Base-by-base conservation (phyloP, 2,888 invertebrate species). In the Microplitis deprimator region DNA sequence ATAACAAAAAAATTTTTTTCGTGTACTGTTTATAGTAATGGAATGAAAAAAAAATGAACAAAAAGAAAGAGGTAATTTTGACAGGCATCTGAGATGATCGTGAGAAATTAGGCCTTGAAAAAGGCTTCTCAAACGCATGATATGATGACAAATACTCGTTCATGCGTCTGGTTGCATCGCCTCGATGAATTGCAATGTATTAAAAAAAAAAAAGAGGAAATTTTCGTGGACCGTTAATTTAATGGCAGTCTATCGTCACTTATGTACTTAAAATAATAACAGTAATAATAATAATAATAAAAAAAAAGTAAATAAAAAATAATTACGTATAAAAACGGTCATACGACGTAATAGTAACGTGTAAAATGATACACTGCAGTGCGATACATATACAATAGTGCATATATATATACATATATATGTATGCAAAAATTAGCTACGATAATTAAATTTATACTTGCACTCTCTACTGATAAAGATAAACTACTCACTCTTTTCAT, bases 401-500 rank as follows among this genome's bases (percentile, higher is more conserved):
- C 74, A 77, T 79, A 73, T 74, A 75, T 75, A 40, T 68, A 78
- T 75, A 64, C 61, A 76, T 68, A 80, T 79, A 75, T 80, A 81
- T 29, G 29, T 29, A 29, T 29, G 29, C 79, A 80, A 79, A 70
- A 78, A 73, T 69, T 71, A 71, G 68, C 78, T 75, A 78, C 75
- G 40, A 65, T 75, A 69, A 62, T 77, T 71, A 61, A 75, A 68
- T 75, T 78, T 69, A 62, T 40, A 73, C 84, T 86, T 86, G 85
- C 85, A 81, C 76, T 80, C 77, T 73, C 60, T n/a, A 50, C 60
- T 50, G 65, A 60, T 38, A 40, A 39, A 39, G 59, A 40, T 61
- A 73, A 75, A 39, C 67, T 83, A 93, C 96, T 94, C 91, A 97
- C 97, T 94, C 97, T 93, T 91, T 97, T 94, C 93, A 97, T 95